A percentile compares a stretch with the other conserved stretches of the same genome.
Conservation (phyloP, 1,140 invertebrate species). For the Chrysomallon squamiferum region DNA sequence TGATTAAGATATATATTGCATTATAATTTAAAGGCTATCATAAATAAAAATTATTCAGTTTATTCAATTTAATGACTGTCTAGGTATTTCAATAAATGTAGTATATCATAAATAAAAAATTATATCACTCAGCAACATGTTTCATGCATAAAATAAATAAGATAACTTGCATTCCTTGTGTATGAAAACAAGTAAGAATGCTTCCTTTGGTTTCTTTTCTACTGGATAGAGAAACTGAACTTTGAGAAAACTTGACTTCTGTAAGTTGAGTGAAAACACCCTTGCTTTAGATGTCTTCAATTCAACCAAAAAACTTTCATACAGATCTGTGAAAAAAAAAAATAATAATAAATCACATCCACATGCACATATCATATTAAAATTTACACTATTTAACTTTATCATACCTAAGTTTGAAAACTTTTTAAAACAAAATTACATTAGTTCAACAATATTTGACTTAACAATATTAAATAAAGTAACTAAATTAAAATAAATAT, state of each 20-base stretch:
- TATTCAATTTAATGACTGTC: no score
- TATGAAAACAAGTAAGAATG: slow-evolving; percentile 52
- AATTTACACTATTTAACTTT: neutral
- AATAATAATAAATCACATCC: neutral
- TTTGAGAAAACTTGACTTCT: slow-evolving; percentile 46
- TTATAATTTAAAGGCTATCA: no score
- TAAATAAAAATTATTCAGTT: no score
- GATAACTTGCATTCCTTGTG: slow-evolving; percentile 55
- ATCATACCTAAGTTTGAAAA: no score
- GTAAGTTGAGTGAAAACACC: slow-evolving; percentile 56
- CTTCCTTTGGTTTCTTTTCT: slow-evolving; percentile 32
- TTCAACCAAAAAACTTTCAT: slow-evolving; percentile 51
- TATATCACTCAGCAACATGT: no score
- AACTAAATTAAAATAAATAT: neutral
- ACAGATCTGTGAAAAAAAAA: slow-evolving; percentile 33
- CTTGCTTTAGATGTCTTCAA: slow-evolving; percentile 39
- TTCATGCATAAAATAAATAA: neutral
- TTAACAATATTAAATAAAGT: neutral
- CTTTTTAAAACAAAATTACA: no score
- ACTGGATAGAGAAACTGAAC: slow-evolving; percentile 53
- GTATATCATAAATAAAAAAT: no score
- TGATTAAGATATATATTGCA: no score
- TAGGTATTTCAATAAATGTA: no score
- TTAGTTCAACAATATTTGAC: neutral
- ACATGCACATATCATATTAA: neutral